Base-by-base conservation (phyloP, 1,140 invertebrate genomes). In the Coenobita brevimanus region DNA sequence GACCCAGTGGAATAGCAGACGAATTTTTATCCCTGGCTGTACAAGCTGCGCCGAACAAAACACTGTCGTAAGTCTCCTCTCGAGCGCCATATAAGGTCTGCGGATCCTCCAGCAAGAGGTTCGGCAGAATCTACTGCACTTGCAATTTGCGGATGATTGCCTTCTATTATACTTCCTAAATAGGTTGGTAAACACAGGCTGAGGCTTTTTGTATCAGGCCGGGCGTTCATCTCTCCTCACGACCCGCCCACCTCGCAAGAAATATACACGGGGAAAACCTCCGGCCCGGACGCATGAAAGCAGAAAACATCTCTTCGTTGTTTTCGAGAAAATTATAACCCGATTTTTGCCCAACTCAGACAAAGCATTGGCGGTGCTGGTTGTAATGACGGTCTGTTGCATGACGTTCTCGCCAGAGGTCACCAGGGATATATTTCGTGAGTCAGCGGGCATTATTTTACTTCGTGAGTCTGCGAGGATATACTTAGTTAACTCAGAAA, bases 91-190 rank as follows among this genome's bases (percentile, higher is more conserved):
- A 82, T 82, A 82, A 82, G 79, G 79, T 36, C 24, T 38, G 2
- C 24, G 54, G 79, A 82, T 67, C 79, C 79, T 67, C 79, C 79
- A 82, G 46, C 79, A 36, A 64, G 43, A 41, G 79, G 60, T 60
- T 43, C 79, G 50, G 79, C 33, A 67, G 79, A 82, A 82, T 82
- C 79, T 82, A 82, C 79, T 82, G 79, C 64, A 82, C 79, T 82
- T 64, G 57, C 79, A 82, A 82, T 82, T 82, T 82, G 36, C 79
- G 64, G 79, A 82, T 60, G 79, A 82, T 82, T 82, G 79, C 79
- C 79, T 82, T 82, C 79, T 46, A 82, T 82, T 82, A 82, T 24
- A 82, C 33, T 67, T 82, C 79, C 79, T 82, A 67, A 82, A 82
- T 67, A 82, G 79, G 79, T n/a, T 43, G 60, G 79, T 82, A 82